phyloP scores from a whole-genome alignment of 2,888 invertebrate species.

The Hirtodrosophila alboralis region DNA sequence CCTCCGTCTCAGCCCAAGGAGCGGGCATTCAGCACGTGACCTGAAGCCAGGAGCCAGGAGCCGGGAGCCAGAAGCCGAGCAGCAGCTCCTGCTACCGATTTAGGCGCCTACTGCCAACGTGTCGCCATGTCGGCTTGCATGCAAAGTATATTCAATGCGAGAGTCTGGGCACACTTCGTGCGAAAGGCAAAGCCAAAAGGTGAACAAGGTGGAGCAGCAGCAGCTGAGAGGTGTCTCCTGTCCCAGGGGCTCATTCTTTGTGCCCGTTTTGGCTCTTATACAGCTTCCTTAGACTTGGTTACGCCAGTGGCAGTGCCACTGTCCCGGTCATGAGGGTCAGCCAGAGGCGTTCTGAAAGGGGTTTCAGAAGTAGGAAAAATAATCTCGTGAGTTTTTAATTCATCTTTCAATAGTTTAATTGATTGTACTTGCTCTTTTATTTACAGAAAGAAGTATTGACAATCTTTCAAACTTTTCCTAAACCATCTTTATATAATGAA shows the following conservation, averaged over 20 bases:
- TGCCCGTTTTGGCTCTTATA: slow-evolving; percentile 12
- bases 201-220: slow-evolving; percentile 32
- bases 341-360: slow-evolving; percentile 23
- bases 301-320: slow-evolving; percentile 12
- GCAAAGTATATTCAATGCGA: slow-evolving; percentile 47
- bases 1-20: slow-evolving; percentile 34
- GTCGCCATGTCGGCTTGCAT: slow-evolving; percentile 56
- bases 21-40: slow-evolving; percentile 60
- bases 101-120: slow-evolving; percentile 38
- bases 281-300: slow-evolving; percentile 25
- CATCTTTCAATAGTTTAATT: too few species aligned
- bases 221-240: slow-evolving; percentile 8
- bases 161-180: slow-evolving; percentile 10
- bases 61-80: slow-evolving; percentile 1
- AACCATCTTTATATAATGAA: too few species aligned
- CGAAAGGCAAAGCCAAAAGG: slow-evolving; percentile 48
- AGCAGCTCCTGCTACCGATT: slow-evolving; percentile 1
- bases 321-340: slow-evolving; percentile 22
- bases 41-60: slow-evolving; percentile 34
- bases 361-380: too few species aligned
- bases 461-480: too few species aligned
- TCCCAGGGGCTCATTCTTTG: slow-evolving; percentile 32
- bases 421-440: too few species aligned
- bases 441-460: too few species aligned
- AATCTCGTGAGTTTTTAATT: too few species aligned